A percentile compares a stretch with the other conserved stretches of the same genome.
Evolutionary conservation across 2,888 invertebrate species (phyloP).

Genomic region (Oxycera nigricornis): DNA sequence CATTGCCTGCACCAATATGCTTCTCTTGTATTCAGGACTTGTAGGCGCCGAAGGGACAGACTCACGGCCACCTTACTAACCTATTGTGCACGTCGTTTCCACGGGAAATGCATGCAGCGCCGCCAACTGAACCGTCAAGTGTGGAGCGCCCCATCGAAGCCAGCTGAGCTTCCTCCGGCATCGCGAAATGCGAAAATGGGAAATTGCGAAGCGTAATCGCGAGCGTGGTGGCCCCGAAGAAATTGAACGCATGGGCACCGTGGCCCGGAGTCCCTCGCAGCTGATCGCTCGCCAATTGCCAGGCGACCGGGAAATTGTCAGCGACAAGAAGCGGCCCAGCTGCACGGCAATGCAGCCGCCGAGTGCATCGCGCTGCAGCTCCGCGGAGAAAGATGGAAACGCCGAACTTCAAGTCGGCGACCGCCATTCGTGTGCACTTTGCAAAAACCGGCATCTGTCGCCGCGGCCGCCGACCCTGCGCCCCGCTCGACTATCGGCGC

Average conservation of each 20-base stretch:
- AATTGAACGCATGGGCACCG: background rate
- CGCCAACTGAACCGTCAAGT: background rate
- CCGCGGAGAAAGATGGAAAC: background rate
- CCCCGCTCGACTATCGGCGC: background rate
- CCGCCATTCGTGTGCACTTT: conserved; percentile 26
- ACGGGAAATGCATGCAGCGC: too few relatives aligned
- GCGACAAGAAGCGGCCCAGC: background rate
- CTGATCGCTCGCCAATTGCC: background rate
- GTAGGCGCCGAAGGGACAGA: too few relatives aligned
- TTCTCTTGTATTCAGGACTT: too few relatives aligned
- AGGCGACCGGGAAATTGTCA: background rate
- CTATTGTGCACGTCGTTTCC: too few relatives aligned
- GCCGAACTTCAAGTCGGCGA: background rate
- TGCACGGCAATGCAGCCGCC: background rate
- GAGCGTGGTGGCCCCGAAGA: background rate
- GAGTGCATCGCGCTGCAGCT: conserved; percentile 18
- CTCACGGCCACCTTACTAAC: too few relatives aligned
- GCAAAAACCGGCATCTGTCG: conserved; percentile 28
- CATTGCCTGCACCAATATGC: too few relatives aligned
- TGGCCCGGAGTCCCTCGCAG: background rate
- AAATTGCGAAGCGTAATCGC: background rate
- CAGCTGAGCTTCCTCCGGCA: background rate
- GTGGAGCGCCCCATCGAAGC: background rate
- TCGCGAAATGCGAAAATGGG: too few relatives aligned
- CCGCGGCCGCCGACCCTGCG: background rate